A percentile compares a stretch with the other conserved stretches of the same genome.
These are phyloP conservation scores for Bryconaethiops microstoma DNA, from an alignment of 2,797 vertebrate genomes.

Conservation along the genomic window DNA sequence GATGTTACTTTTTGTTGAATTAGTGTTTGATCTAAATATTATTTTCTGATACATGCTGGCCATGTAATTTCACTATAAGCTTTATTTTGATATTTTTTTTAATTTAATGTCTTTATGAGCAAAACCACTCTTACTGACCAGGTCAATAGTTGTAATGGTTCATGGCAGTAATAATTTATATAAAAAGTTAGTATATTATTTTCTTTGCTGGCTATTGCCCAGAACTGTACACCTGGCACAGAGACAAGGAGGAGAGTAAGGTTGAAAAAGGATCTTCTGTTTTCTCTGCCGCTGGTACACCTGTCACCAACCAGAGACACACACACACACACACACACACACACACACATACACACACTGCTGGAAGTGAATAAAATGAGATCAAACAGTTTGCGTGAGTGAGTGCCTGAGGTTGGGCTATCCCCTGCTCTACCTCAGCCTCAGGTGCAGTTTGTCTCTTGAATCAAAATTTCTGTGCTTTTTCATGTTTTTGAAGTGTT, in stretches of 20 bases:
- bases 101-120: too few relatives aligned
- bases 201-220: slow-evolving; percentile 27
- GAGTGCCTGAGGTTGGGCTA: slow-evolving; percentile 18
- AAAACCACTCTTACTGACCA: too few relatives aligned
- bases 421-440: slow-evolving; percentile 32
- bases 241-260: slow-evolving; percentile 35
- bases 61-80: too few relatives aligned
- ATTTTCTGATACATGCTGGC: too few relatives aligned
- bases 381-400: slow-evolving; percentile 46
- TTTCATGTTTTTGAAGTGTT: slow-evolving; percentile 9
- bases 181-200: neutral
- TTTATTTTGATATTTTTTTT: too few relatives aligned
- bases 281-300: slow-evolving; percentile 60
- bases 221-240: slow-evolving; percentile 35
- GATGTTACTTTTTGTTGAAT: too few relatives aligned
- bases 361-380: slow-evolving; percentile 49
- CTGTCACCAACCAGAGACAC: slow-evolving; percentile 60
- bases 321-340: too few relatives aligned
- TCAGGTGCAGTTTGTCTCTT: slow-evolving; percentile 14
- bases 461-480: slow-evolving; percentile 26
- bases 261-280: slow-evolving; percentile 38
- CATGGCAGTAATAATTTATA: too few relatives aligned
- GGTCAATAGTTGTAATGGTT: too few relatives aligned
- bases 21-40: too few relatives aligned
- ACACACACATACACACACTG: neutral